A percentile compares a stretch with the other conserved stretches of the same genome.
These are phyloP conservation scores for Lutjanus campechanus DNA, from an alignment of 2,797 vertebrate species.

Conservation along the genomic window DNA sequence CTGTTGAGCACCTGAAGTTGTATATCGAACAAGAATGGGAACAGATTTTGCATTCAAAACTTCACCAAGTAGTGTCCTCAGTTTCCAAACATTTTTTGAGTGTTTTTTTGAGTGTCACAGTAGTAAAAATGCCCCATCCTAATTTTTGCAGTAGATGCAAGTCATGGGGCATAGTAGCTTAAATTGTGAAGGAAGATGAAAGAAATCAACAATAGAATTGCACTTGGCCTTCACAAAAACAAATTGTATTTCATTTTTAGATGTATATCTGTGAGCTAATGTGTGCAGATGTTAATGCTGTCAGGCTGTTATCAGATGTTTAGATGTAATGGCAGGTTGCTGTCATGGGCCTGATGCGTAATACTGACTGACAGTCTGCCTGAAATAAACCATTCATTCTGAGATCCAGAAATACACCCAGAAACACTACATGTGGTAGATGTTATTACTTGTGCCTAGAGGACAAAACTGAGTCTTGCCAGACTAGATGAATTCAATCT, in stretches of 20 bases:
- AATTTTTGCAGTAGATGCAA: neutral
- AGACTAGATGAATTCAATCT: neutral
- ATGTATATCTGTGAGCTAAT: conserved; percentile 21
- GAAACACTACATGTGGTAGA: neutral
- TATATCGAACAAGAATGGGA: no score
- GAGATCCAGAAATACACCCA: neutral
- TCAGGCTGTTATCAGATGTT: conserved; percentile 35
- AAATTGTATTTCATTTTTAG: conserved; percentile 30
- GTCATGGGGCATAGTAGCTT: neutral
- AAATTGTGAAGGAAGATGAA: neutral
- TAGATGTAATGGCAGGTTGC: conserved; percentile 23
- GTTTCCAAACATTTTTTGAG: no score
- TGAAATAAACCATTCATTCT: neutral
- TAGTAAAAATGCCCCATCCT: no score
- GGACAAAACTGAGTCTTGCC: neutral
- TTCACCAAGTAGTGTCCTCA: no score
- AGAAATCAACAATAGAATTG: neutral
- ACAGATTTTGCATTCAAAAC: no score
- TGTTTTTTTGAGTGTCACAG: no score
- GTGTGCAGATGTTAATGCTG: neutral
- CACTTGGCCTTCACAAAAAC: neutral
- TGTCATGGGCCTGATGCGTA: conserved; percentile 2
- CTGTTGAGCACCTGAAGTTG: no score
- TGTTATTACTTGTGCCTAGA: neutral
- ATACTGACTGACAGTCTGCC: conserved; percentile 10